phyloP scores from a whole-genome alignment of 2,797 vertebrate genomes.

The Microctenopoma lineatum region DNA sequence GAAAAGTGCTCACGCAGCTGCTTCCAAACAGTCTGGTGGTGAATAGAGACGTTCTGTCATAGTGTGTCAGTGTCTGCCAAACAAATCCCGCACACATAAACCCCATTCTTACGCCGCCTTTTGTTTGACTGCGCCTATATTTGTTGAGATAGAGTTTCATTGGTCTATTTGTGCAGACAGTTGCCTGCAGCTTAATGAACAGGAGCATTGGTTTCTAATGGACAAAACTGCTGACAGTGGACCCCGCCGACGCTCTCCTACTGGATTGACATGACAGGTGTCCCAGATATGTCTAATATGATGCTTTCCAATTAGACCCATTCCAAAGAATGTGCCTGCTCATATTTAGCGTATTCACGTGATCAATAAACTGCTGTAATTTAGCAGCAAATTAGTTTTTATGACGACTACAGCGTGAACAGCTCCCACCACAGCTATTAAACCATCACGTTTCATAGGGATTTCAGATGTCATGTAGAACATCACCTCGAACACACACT shows the following conservation, averaged over 20 bases:
- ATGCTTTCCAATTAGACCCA: neutral
- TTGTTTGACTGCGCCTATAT: constrained; percentile 45
- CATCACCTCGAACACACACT: constrained; percentile 33
- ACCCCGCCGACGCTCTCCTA: neutral
- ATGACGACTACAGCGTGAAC: neutral
- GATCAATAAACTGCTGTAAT: neutral
- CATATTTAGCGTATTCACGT: neutral
- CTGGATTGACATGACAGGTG: constrained; percentile 2
- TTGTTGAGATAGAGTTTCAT: constrained; percentile 28
- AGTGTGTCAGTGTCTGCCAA: constrained; percentile 51
- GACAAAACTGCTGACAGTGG: constrained; percentile 16
- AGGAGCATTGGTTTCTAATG: constrained; percentile 23
- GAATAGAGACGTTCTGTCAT: constrained; percentile 52
- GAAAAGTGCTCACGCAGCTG: constrained; percentile 55
- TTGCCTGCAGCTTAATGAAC: constrained; percentile 8
- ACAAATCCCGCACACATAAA: constrained; percentile 42
- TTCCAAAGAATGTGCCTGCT: neutral
- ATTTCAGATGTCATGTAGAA: constrained; percentile 23
- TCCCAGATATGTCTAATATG: neutral
- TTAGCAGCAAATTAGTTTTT: neutral
- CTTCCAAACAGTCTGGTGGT: constrained; percentile 28
- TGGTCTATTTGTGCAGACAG: constrained; percentile 13
- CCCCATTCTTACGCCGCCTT: constrained; percentile 26
- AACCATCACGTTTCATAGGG: neutral
- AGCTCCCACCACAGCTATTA: neutral